Base-by-base conservation (phyloP, 2,888 invertebrate species). In the Dione vanillae region DNA sequence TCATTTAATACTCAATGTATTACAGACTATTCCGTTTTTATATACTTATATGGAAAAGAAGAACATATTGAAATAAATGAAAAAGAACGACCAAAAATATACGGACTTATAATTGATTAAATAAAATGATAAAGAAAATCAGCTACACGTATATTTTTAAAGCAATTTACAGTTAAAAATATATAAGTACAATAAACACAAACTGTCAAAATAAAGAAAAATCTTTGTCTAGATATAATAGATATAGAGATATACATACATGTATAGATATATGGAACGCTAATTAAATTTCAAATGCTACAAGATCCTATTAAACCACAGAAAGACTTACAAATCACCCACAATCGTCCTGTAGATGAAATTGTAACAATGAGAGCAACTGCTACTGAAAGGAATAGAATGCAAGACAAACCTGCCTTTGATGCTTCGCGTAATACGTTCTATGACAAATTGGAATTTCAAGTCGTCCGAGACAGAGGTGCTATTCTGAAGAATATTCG, bases 381-480 rank as follows among this genome's bases (percentile, higher is more conserved):
- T 59, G 59, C 78, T 72, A 77, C 71, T 79, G 79, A 82, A 78
- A 77, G 79, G 78, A 78, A 75, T 73, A 74, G 76, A 76, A 74
- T 75, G 77, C 75, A 75, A 71, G 79, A 78, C 77, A 78, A 78
- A 73, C 77, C 72, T 75, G 76, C 83, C 81, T 84, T 87, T 86
- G 86, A 88, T 81, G 76, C 75, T 76, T 78, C 77, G 71, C 79
- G 83, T 85, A 85, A 86, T 88, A 85, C 83, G 83, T 85, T 85
- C 82, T 85, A 86, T 87, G 87, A 89, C 87, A 89, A 89, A 89
- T 89, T 88, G 87, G 79, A 85, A 84, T 80, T 84, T 84, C 83
- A 82, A 83, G 80, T 81, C 79, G 77, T 74, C n/a, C 70, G 75
- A 77, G 86, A 85, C 87, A 81, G 80, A 75, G 74, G 75, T 70